Conservation (phyloP, 92 coral and sea anemone genomes). For the Umimayanthus kanabou region DNA sequence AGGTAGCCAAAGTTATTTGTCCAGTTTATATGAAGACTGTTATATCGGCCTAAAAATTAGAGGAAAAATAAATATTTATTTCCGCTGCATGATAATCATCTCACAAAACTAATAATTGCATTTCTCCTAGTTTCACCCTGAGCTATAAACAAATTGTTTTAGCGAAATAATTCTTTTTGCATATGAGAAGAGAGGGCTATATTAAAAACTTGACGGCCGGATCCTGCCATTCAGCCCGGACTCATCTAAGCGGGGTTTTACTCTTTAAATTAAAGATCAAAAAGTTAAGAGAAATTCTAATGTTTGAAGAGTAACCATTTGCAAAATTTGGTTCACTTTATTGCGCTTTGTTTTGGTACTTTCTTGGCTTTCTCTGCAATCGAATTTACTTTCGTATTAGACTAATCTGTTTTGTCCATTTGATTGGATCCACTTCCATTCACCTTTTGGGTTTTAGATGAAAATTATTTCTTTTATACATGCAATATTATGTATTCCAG, state of each 20-base stretch:
- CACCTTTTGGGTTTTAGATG: neutral
- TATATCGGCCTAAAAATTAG: constrained; percentile 5
- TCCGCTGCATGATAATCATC: constrained; percentile 16
- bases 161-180: neutral
- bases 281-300: constrained; percentile 25
- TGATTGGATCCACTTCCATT: neutral
- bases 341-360: neutral
- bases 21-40: constrained; percentile 9
- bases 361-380: neutral
- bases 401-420: constrained; percentile 7
- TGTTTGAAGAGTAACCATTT: constrained; percentile 19
- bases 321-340: neutral
- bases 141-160: constrained; percentile 13
- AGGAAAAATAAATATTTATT: constrained; percentile 13
- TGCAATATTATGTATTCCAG: neutral
- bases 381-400: neutral
- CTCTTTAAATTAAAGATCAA: constrained; percentile 10
- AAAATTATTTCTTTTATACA: neutral
- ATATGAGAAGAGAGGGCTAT: neutral
- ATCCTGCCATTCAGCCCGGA: constrained; percentile 3
- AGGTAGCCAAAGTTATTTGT: constrained; percentile 15
- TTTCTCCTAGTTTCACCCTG: constrained; percentile 8
- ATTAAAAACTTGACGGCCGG: constrained; percentile 3
- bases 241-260: neutral
- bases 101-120: constrained; percentile 25